phyloP scores from a whole-genome alignment of 2,797 vertebrate species.

The Botia kubotai region DNA sequence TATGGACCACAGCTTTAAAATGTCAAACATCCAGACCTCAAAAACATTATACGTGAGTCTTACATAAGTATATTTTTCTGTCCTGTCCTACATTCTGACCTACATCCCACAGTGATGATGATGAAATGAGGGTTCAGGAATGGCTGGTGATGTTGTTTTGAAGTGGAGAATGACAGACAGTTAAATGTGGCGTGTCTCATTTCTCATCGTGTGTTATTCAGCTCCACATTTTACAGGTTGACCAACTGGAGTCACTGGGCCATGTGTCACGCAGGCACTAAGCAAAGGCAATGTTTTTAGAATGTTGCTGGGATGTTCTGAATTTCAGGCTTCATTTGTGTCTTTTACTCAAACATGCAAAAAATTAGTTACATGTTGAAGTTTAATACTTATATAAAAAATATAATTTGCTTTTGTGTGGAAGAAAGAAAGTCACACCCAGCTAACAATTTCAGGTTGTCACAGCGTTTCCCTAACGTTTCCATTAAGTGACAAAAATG shows the following conservation, averaged over 20 bases:
- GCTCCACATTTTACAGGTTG: neutral
- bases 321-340: too few relatives aligned
- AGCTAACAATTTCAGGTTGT: too few relatives aligned
- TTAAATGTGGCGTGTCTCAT: neutral
- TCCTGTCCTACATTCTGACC: slow-evolving; percentile 65
- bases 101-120: slow-evolving; percentile 59
- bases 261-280: neutral
- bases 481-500: too few relatives aligned
- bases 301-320: neutral
- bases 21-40: slow-evolving; percentile 53
- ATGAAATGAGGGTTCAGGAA: slow-evolving; percentile 50
- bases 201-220: slow-evolving; percentile 11
- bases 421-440: neutral
- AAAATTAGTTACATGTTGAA: too few relatives aligned
- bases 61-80: slow-evolving; percentile 43
- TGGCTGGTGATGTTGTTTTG: slow-evolving; percentile 20
- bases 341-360: too few relatives aligned
- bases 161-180: slow-evolving; percentile 10
- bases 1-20: slow-evolving; percentile 45
- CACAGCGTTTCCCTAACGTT: too few relatives aligned
- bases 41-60: slow-evolving; percentile 49
- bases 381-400: too few relatives aligned
- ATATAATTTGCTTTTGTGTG: neutral
- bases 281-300: neutral
- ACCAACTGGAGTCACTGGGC: neutral